Conservation (phyloP, 2,113 vertebrate genomes). For the Macaca fascicularis region T2T-MFA8v1.1 NC_088378.1:47155501-47156000, state of each 20-base stretch:
- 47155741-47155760: neutral
- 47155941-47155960: neutral
- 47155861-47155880: neutral
- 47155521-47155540: neutral
- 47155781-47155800: neutral
- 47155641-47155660: neutral
- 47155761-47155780: neutral
- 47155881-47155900: neutral
- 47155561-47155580: neutral
- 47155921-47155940: neutral
- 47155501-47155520: neutral
- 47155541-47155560: neutral
- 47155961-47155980: conserved; percentile 17
- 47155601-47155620: neutral
- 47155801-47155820: conserved; percentile 1
- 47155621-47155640: neutral
- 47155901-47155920: neutral
- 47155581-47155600: conserved; percentile 1
- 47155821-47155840: no score
- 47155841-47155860: neutral
- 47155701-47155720: neutral
- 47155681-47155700: neutral
- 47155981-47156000: conserved; percentile 12
- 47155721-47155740: neutral
- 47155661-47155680: neutral